Evolutionary conservation across 92 coral and sea anemone species (phyloP).

Genomic region (Epizoanthus rinbou): DNA sequence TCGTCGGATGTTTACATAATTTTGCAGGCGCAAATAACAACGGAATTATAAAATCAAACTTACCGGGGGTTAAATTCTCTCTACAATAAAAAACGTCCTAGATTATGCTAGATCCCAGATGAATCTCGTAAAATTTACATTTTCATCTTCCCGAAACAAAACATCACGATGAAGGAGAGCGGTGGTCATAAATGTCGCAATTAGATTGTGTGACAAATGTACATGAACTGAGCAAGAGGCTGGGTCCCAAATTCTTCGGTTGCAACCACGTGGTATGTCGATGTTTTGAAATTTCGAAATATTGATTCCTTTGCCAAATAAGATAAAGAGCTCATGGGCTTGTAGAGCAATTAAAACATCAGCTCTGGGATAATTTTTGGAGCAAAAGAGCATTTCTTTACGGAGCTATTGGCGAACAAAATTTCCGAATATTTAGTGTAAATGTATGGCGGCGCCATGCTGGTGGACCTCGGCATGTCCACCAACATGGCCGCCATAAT

Average conservation of each 20-base stretch:
- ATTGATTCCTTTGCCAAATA: slow-evolving; percentile 56
- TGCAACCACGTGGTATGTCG: slow-evolving; percentile 51
- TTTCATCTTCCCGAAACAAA: slow-evolving; percentile 3
- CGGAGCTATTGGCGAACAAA: slow-evolving; percentile 54
- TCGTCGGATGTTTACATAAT: slow-evolving; percentile 28
- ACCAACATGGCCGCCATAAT: slow-evolving; percentile 41
- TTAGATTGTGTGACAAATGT: slow-evolving; percentile 9
- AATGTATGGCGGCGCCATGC: slow-evolving; percentile 55
- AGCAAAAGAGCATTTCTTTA: slow-evolving; percentile 49
- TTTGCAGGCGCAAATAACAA: slow-evolving; percentile 17
- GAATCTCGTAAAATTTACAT: slow-evolving; percentile 16
- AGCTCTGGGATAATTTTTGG: slow-evolving; percentile 53
- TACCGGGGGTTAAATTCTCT: background rate
- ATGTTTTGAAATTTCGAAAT: slow-evolving; percentile 53
- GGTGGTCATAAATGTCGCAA: slow-evolving; percentile 11
- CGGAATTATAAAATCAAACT: background rate
- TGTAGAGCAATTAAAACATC: slow-evolving; percentile 60
- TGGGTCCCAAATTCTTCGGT: slow-evolving; percentile 35
- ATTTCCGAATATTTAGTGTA: slow-evolving; percentile 52
- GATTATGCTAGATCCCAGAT: slow-evolving; percentile 19
- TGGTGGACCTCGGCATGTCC: slow-evolving; percentile 34
- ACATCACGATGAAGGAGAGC: background rate
- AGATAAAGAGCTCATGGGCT: slow-evolving; percentile 55
- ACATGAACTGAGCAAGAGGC: slow-evolving; percentile 8
- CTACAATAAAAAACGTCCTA: background rate